phyloP scores from a whole-genome alignment of 1,140 invertebrate genomes.

The Colletes gigas region DNA sequence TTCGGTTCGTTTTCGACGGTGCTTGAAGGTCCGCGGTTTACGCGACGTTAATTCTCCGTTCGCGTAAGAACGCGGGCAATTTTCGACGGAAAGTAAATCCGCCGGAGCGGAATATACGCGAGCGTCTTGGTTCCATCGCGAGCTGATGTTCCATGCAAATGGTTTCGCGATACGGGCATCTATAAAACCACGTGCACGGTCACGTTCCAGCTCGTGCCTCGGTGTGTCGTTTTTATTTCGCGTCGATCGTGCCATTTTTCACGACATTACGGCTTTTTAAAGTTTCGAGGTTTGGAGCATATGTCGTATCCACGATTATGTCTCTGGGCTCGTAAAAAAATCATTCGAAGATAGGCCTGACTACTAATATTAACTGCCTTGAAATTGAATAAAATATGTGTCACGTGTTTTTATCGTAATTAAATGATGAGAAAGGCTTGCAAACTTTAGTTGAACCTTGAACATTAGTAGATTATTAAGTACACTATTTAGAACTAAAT shows the following conservation, averaged over 20 bases:
- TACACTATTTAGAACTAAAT: neutral
- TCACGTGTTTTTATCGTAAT: no score
- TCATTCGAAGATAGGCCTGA: no score
- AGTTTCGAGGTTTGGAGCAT: neutral
- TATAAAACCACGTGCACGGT: neutral
- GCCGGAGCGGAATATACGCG: neutral
- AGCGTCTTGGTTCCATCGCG: neutral
- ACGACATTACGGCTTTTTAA: constrained; percentile 4
- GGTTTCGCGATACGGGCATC: neutral
- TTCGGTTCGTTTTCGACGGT: neutral
- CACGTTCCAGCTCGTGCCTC: neutral
- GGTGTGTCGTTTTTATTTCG: neutral
- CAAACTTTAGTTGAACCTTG: no score
- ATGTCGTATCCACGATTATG: neutral
- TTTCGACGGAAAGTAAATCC: neutral
- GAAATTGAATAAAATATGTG: no score
- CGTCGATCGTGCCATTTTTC: neutral
- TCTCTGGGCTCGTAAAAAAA: neutral
- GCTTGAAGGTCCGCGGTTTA: no score
- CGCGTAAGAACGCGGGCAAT: neutral
- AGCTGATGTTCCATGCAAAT: neutral
- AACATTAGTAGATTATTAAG: neutral
- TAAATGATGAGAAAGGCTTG: no score
- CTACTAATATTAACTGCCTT: no score
- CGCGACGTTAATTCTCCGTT: neutral